Percentiles rank a stretch among this genome's conserved stretches.
Evolutionary conservation across 2,888 invertebrate species (phyloP).

Genomic region (Parochlus steinenii): DNA sequence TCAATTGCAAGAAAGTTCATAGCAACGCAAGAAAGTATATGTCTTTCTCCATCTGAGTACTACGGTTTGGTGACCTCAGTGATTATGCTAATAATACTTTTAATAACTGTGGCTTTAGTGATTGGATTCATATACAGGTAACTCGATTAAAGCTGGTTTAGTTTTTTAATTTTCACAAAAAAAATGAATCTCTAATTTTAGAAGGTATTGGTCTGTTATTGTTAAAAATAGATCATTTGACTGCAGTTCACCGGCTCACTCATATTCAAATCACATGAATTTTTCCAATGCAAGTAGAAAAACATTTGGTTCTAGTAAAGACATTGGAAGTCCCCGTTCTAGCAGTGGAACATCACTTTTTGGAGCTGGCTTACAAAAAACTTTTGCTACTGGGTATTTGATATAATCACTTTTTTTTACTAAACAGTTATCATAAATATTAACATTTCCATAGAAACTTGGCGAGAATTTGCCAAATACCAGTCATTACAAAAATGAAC

Average conservation of each 20-base stretch:
- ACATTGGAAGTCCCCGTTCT: constrained; percentile 4
- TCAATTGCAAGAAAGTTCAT: constrained; percentile 42
- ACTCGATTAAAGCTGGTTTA: constrained; percentile 13
- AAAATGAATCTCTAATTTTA: constrained; percentile 21
- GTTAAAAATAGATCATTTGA: constrained; percentile 47
- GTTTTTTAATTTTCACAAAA: neutral
- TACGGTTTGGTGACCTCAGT: constrained; percentile 68
- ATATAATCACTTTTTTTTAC: constrained; percentile 10
- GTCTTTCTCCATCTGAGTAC: constrained; percentile 69
- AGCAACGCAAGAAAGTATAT: constrained; percentile 51
- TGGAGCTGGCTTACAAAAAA: constrained; percentile 50
- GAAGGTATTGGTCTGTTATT: constrained; percentile 62
- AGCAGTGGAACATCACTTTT: constrained; percentile 39
- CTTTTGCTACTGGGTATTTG: constrained; percentile 44
- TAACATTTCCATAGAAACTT: constrained; percentile 22
- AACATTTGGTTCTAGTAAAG: constrained; percentile 2
- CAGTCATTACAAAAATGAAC: constrained; percentile 33
- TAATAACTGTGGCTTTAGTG: constrained; percentile 54
- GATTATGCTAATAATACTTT: constrained; percentile 52
- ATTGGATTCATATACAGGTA: constrained; percentile 64
- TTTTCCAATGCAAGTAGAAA: no score
- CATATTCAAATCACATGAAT: constrained; percentile 18
- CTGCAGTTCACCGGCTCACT: constrained; percentile 32
- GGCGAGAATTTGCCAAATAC: constrained; percentile 31
- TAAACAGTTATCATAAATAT: neutral